Conservation (phyloP, 1,140 invertebrate genomes). For the Euborellia annulipes region DNA sequence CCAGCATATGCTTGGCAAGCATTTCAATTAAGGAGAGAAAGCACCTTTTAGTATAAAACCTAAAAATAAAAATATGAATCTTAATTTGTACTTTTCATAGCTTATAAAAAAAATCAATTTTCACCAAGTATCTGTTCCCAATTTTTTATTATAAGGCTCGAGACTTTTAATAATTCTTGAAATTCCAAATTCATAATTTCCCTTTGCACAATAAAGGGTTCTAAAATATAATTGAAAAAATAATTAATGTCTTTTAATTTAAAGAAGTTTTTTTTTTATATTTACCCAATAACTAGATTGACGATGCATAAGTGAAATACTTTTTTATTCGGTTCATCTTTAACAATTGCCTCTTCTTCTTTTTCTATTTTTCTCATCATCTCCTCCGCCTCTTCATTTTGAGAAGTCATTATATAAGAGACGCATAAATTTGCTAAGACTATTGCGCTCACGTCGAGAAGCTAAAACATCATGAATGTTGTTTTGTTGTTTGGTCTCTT, state of each 20-base stretch:
- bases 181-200: constrained; percentile 98
- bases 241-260: not conserved
- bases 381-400: constrained; percentile 98
- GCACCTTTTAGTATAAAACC: constrained; percentile 87
- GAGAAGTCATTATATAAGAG: constrained; percentile 96
- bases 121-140: constrained; percentile 89
- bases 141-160: constrained; percentile 88
- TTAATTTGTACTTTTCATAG: not conserved
- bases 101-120: constrained; percentile 4
- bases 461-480: too few relatives aligned
- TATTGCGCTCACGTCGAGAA: constrained; percentile 87
- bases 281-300: constrained; percentile 89
- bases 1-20: constrained; percentile 78
- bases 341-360: constrained; percentile 85
- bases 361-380: constrained; percentile 98
- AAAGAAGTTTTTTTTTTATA: not conserved
- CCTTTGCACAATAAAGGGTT: constrained; percentile 95
- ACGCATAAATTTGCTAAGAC: constrained; percentile 97
- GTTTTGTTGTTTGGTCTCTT: too few relatives aligned
- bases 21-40: constrained; percentile 88
- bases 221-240: constrained; percentile 23
- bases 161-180: constrained; percentile 92
- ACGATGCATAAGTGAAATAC: constrained; percentile 96
- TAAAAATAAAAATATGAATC: constrained; percentile 13
- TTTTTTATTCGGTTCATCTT: constrained; percentile 89